Evolutionary conservation across 1,140 invertebrate species (phyloP).

Genomic region (Wasmannia auropunctata): DNA sequence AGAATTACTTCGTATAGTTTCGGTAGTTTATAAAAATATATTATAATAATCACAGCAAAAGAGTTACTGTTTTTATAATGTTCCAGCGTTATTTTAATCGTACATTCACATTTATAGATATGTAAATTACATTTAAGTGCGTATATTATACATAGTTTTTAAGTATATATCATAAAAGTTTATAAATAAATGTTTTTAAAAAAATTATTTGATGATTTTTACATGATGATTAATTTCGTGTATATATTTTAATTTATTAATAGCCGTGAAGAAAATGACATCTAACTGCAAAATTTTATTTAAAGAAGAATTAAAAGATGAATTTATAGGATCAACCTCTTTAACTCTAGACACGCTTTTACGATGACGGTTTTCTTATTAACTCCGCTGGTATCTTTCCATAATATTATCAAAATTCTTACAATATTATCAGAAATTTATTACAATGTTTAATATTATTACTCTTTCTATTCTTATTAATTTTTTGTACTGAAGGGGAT

Average conservation of each 20-base stretch:
- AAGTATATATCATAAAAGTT: constrained; percentile 44
- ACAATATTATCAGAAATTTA: too few relatives aligned
- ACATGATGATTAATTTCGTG: background rate
- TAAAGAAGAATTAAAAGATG: background rate
- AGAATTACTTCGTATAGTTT: background rate
- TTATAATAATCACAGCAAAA: background rate
- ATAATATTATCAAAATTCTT: too few relatives aligned
- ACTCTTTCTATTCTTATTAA: too few relatives aligned
- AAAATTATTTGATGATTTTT: constrained; percentile 20
- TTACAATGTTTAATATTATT: too few relatives aligned
- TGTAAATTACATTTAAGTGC: background rate
- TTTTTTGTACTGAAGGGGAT: too few relatives aligned
- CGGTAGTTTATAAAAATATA: constrained; percentile 14
- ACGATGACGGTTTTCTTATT: too few relatives aligned
- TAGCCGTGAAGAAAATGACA: background rate
- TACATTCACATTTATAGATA: constrained; percentile 16
- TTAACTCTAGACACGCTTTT: too few relatives aligned
- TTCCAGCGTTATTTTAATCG: background rate
- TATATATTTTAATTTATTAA: background rate
- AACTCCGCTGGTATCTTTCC: too few relatives aligned
- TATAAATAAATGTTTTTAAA: constrained; percentile 68
- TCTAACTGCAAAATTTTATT: background rate
- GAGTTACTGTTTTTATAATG: constrained; percentile 24
- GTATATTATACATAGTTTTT: background rate
- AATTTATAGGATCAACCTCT: too few relatives aligned